Percentiles rank a stretch among this genome's conserved stretches.
phyloP scores from a whole-genome alignment of 2,888 invertebrate species.

The Allygus modestus region DNA sequence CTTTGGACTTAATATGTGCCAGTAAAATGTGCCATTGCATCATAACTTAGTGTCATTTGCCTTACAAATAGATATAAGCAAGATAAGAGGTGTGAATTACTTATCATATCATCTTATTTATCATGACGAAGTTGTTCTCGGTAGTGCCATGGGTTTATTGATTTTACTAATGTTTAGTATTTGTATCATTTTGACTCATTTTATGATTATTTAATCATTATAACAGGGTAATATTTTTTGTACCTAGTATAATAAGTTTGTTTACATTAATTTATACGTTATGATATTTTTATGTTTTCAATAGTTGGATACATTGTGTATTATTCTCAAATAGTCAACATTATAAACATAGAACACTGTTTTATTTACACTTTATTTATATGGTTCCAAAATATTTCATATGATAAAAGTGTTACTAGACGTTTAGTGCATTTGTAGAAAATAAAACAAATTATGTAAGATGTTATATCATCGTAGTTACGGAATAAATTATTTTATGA shows the following conservation, averaged over 20 bases:
- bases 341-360: background rate
- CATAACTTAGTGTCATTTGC: no score
- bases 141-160: conserved; percentile 10
- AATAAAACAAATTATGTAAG: background rate
- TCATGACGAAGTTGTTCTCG: background rate
- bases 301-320: background rate
- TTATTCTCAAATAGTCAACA: background rate
- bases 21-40: no score
- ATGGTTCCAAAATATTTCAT: background rate
- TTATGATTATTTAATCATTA: conserved; percentile 9
- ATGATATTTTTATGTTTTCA: background rate
- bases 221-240: conserved; percentile 8
- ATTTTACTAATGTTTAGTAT: conserved; percentile 27
- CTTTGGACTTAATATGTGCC: no score
- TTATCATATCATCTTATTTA: background rate
- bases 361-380: background rate
- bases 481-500: background rate
- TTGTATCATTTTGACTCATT: background rate
- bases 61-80: no score
- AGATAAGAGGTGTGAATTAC: no score
- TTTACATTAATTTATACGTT: background rate
- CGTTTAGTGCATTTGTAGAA: no score
- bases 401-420: no score
- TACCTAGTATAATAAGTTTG: background rate
- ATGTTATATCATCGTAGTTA: background rate